Conservation (phyloP, 2,113 vertebrate genomes). For the Vidua chalybeata region DNA sequence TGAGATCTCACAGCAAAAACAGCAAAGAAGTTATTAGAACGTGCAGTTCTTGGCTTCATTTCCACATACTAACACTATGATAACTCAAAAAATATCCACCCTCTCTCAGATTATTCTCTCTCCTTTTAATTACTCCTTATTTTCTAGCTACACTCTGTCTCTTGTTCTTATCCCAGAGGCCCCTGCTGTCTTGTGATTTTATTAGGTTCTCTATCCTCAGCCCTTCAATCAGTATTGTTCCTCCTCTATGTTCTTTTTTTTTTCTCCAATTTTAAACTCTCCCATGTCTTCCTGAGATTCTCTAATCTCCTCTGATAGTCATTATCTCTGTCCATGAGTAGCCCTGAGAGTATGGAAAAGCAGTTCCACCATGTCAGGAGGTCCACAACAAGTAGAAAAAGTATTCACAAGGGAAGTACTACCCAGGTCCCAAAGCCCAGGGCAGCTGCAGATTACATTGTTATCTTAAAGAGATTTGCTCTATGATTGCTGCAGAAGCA, state of each 20-base stretch:
- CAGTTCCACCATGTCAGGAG: neutral
- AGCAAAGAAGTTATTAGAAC: neutral
- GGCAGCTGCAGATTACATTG: neutral
- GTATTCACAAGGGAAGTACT: neutral
- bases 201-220: neutral
- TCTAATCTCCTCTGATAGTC: neutral
- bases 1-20: neutral
- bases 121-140: neutral
- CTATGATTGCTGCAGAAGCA: neutral
- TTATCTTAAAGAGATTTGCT: neutral
- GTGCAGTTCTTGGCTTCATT: neutral
- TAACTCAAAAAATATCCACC: neutral
- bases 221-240: neutral
- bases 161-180: neutral
- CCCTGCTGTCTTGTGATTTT: neutral
- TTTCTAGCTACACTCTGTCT: neutral
- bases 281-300: neutral
- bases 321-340: neutral
- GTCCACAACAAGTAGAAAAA: neutral
- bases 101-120: neutral
- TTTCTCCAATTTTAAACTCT: neutral
- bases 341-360: neutral
- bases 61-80: neutral
- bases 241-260: neutral
- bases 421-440: neutral